Evolutionary conservation across 2,888 invertebrate species (phyloP).

Genomic region (Perithous albicinctus): DNA sequence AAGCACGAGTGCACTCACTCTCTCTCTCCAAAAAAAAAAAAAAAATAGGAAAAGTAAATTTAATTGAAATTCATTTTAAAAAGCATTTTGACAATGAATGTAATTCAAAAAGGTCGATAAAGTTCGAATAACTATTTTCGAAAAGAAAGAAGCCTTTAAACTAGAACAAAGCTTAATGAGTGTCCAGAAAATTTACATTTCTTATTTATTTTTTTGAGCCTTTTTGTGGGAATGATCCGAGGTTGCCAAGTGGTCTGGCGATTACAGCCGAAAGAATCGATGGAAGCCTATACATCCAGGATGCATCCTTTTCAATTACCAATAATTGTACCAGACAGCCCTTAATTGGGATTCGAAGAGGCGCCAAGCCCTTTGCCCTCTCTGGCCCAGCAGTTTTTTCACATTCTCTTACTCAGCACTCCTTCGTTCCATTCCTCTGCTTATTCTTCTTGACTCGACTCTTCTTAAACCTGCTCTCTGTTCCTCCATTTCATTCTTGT

Average conservation of each 20-base stretch:
- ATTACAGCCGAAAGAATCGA: constrained; percentile 38
- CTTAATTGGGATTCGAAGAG: constrained; percentile 68
- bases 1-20: constrained; percentile 50
- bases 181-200: background rate
- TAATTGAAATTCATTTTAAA: too few species aligned
- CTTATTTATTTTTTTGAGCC: background rate
- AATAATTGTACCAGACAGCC: constrained; percentile 73
- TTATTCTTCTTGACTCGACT: constrained; percentile 11
- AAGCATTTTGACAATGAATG: too few species aligned
- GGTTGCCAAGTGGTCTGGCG: background rate
- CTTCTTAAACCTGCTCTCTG: background rate
- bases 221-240: background rate
- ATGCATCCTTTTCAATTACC: constrained; percentile 72
- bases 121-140: too few species aligned
- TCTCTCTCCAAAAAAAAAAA: too few species aligned
- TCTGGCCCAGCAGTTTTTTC: constrained; percentile 17
- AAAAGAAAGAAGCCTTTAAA: too few species aligned
- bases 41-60: too few species aligned
- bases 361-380: constrained; percentile 62
- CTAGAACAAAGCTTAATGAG: too few species aligned
- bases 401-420: constrained; percentile 61
- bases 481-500: background rate
- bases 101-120: too few species aligned
- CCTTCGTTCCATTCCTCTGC: constrained; percentile 54
- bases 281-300: constrained; percentile 49